A percentile compares a stretch with the other conserved stretches of the same genome.
Conservation (phyloP, 2,113 vertebrate species). For the Andinoacara biseriatus region DNA sequence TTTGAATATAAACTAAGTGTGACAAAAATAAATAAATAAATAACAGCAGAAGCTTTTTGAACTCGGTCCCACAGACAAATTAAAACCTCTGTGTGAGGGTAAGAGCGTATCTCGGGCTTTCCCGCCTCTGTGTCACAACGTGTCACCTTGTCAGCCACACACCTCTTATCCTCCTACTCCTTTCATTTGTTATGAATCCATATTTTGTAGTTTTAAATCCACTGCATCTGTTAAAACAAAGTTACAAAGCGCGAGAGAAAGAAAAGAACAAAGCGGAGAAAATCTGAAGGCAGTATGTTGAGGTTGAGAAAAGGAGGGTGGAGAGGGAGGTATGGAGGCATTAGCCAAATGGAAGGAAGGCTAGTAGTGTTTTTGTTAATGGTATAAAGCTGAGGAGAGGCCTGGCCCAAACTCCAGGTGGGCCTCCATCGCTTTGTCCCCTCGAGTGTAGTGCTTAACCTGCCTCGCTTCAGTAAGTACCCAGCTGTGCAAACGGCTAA, state of each 20-base stretch:
- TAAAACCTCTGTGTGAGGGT: conserved; percentile 11
- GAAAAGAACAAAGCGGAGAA: conserved; percentile 3
- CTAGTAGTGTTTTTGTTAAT: conserved; percentile 58
- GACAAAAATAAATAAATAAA: conserved; percentile 4
- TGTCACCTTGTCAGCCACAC: neutral
- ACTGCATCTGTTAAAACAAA: neutral
- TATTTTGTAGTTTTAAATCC: conserved; percentile 17
- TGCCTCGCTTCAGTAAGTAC: conserved; percentile 68
- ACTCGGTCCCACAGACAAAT: conserved; percentile 18
- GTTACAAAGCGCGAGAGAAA: neutral
- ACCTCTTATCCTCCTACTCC: neutral
- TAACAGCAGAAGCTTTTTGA: conserved; percentile 34
- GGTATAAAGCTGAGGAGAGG: conserved; percentile 33
- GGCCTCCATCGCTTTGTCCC: conserved; percentile 65
- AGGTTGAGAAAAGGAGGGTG: conserved; percentile 3
- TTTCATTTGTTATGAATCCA: conserved; percentile 28
- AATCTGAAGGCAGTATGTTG: conserved; percentile 39
- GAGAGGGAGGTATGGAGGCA: conserved; percentile 1
- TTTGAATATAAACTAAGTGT: conserved; percentile 61
- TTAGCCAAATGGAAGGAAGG: conserved; percentile 51
- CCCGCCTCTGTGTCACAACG: neutral
- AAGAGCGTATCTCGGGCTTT: neutral
- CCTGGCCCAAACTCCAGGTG: conserved; percentile 68
- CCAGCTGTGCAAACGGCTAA: conserved; percentile 78
- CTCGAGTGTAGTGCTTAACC: conserved; percentile 73